phyloP scores from a whole-genome alignment of 2,113 vertebrate genomes.

The Malaclemys terrapin region DNA sequence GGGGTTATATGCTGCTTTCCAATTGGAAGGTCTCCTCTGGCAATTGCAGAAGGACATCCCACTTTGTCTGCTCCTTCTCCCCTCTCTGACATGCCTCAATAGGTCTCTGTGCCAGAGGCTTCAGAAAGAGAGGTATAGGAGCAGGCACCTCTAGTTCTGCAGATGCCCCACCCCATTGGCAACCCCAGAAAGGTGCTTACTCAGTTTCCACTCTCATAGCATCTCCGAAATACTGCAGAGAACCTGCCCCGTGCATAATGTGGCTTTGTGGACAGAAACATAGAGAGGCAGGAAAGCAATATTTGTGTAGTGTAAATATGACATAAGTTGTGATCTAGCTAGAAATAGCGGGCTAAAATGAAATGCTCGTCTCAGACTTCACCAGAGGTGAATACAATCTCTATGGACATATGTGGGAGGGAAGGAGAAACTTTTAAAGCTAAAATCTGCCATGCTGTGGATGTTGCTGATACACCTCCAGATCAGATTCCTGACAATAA shows the following conservation, averaged over 20 bases:
- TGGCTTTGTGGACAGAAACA: background rate
- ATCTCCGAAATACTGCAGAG: background rate
- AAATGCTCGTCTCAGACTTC: background rate
- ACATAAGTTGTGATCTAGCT: background rate
- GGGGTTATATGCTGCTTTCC: background rate
- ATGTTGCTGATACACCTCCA: background rate
- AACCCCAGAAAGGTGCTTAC: background rate
- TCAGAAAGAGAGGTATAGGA: background rate
- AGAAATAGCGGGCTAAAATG: background rate
- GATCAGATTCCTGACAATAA: background rate
- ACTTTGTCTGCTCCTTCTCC: background rate
- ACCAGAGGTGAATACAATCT: background rate
- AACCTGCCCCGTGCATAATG: background rate
- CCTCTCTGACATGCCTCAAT: background rate
- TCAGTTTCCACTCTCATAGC: background rate
- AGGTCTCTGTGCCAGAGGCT: background rate
- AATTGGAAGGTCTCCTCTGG: background rate
- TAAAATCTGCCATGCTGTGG: background rate
- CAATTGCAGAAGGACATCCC: background rate
- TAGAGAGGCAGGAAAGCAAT: background rate
- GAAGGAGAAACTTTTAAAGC: background rate
- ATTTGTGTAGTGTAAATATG: background rate
- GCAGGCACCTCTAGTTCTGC: background rate
- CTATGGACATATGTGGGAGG: rapidly evolving
- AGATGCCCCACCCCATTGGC: background rate